phyloP scores from a whole-genome alignment of 1,140 invertebrate genomes.

The Drosophila pruinosa region DNA sequence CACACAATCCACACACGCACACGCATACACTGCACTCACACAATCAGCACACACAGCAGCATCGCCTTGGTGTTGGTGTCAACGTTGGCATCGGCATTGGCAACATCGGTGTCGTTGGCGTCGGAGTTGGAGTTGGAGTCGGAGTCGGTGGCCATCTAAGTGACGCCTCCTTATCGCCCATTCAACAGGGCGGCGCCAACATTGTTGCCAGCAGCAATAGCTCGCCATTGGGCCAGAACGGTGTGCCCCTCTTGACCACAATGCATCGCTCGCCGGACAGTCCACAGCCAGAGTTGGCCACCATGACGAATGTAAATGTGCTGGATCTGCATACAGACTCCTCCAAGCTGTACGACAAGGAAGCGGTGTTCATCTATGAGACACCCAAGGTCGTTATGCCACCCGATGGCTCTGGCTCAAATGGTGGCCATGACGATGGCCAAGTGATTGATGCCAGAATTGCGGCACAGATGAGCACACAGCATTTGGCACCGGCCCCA shows the following conservation, averaged over 20 bases:
- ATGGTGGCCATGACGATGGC: constrained; percentile 52
- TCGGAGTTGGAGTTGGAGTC: constrained; percentile 27
- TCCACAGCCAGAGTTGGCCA: constrained; percentile 88
- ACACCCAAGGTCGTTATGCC: constrained; percentile 79
- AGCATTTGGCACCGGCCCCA: constrained; percentile 36
- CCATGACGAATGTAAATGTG: constrained; percentile 89
- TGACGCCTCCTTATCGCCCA: constrained; percentile 71
- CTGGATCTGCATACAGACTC: constrained; percentile 86
- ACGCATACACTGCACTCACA: constrained; percentile 50
- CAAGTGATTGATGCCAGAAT: constrained; percentile 80
- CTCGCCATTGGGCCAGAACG: constrained; percentile 69
- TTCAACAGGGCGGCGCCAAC: constrained; percentile 64
- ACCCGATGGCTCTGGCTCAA: constrained; percentile 25
- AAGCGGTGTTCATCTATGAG: constrained; percentile 80
- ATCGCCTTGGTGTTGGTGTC: constrained; percentile 33
- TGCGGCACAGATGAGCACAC: constrained; percentile 75
- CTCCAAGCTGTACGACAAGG: constrained; percentile 81
- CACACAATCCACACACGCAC: constrained; percentile 29
- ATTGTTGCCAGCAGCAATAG: constrained; percentile 54
- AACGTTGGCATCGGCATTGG: constrained; percentile 40
- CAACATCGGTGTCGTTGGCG: too few species aligned
- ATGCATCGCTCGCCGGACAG: constrained; percentile 84
- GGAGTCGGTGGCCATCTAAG: constrained; percentile 58
- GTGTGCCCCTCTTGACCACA: constrained; percentile 68
- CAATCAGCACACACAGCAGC: constrained; percentile 27